phyloP scores from a whole-genome alignment of 2,797 vertebrate genomes.

The Taeniopygia guttata region DNA sequence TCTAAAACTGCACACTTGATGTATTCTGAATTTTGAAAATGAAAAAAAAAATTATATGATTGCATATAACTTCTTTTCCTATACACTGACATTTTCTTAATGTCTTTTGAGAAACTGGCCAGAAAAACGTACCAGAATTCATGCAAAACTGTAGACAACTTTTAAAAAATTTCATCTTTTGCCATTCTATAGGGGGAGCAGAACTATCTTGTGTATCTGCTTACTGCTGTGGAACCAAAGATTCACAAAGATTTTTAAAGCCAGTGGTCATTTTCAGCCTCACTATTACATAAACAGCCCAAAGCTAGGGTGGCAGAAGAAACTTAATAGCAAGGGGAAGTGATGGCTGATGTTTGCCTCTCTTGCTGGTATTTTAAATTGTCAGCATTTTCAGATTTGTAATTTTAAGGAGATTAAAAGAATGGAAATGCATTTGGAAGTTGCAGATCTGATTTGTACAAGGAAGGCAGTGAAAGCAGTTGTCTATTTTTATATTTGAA shows the following conservation, averaged over 20 bases:
- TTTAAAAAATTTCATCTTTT: not conserved
- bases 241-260: not conserved
- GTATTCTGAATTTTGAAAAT: not conserved
- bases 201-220: not conserved
- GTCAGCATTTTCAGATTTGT: not conserved
- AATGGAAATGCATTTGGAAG: not conserved
- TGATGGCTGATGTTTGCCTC: not conserved
- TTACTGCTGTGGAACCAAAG: not conserved
- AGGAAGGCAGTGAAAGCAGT: not conserved
- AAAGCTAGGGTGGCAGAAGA: not conserved
- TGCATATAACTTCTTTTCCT: not conserved
- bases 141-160: not conserved
- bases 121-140: not conserved
- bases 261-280: not conserved
- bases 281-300: not conserved
- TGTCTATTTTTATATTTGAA: constrained; percentile 27
- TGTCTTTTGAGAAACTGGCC: not conserved
- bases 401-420: constrained; percentile 18
- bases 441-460: not conserved
- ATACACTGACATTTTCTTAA: not conserved
- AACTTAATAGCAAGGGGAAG: not conserved
- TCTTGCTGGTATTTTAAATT: not conserved
- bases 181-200: not conserved
- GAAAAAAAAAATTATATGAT: not conserved
- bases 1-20: not conserved